phyloP scores from a whole-genome alignment of 1,140 invertebrate genomes.

The Seison nebaliae region DNA sequence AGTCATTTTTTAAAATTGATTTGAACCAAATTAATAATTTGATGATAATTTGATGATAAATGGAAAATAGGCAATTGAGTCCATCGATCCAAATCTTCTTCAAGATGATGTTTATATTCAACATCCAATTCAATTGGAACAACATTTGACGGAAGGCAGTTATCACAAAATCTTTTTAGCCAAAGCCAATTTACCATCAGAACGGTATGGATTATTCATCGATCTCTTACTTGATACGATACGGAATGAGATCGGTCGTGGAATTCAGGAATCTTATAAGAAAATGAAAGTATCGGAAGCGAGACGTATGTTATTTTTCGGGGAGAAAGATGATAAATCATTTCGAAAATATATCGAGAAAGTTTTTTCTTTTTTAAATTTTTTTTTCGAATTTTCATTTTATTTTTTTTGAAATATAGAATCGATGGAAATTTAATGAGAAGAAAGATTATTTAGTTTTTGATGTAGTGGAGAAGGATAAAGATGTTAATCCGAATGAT shows the following conservation, averaged over 20 bases:
- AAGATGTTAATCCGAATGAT: slow-evolving; percentile 36
- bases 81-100: slow-evolving; percentile 66
- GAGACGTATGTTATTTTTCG: slow-evolving; percentile 59
- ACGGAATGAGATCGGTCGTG: slow-evolving; percentile 73
- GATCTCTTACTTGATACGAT: slow-evolving; percentile 80
- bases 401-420: slow-evolving; percentile 26
- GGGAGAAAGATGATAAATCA: slow-evolving; percentile 26
- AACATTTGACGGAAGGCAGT: slow-evolving; percentile 93
- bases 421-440: slow-evolving; percentile 44
- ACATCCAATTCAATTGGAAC: slow-evolving; percentile 76
- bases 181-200: slow-evolving; percentile 75
- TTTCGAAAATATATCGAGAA: slow-evolving; percentile 8
- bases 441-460: slow-evolving; percentile 50
- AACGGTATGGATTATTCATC: slow-evolving; percentile 83
- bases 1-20: slow-evolving; percentile 9
- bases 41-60: too few relatives aligned
- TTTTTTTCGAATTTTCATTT: slow-evolving; percentile 14
- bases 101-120: slow-evolving; percentile 68
- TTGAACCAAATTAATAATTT: not conserved
- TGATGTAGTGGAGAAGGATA: slow-evolving; percentile 39
- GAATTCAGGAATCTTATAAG: slow-evolving; percentile 80
- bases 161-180: slow-evolving; percentile 82
- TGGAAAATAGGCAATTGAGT: slow-evolving; percentile 57
- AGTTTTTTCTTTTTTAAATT: slow-evolving; percentile 13
- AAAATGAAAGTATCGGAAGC: slow-evolving; percentile 61